Conservation (phyloP, 2,797 vertebrate genomes). For the Acrossocheilus fasciatus region DNA sequence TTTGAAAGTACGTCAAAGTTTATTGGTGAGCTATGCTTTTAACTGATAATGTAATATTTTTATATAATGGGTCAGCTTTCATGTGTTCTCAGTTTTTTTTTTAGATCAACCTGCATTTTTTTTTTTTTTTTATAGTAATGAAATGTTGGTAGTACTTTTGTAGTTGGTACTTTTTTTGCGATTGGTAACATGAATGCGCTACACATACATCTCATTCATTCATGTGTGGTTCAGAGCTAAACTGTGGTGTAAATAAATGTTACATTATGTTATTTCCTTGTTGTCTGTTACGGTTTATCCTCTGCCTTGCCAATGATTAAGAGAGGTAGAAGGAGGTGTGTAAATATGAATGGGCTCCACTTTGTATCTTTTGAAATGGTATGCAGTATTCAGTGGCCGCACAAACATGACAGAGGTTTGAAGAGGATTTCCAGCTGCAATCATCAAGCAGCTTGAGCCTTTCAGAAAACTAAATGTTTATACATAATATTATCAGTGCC, state of each 20-base stretch:
- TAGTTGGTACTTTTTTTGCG: conserved; percentile 40
- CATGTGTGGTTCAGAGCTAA: conserved; percentile 58
- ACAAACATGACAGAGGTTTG: conserved; percentile 28
- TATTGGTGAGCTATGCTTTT: conserved; percentile 53
- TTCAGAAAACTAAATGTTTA: conserved; percentile 50
- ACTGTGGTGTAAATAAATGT: conserved; percentile 63
- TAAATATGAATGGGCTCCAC: conserved; percentile 14
- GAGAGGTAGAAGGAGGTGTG: conserved; percentile 32
- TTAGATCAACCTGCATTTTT: conserved; percentile 61
- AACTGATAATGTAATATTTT: conserved; percentile 63
- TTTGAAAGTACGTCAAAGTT: background rate
- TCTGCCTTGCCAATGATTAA: conserved; percentile 40
- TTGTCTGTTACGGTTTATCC: conserved; percentile 45
- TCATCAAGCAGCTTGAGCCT: conserved; percentile 45
- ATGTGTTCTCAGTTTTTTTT: conserved; percentile 58
- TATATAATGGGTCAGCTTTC: conserved; percentile 64
- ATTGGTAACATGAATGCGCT: conserved; percentile 19
- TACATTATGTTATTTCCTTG: conserved; percentile 35
- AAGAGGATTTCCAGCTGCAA: conserved; percentile 32
- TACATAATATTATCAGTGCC: conserved; percentile 46
- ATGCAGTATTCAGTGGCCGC: conserved; percentile 45
- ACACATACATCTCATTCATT: conserved; percentile 42
- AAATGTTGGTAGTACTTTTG: background rate
- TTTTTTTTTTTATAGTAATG: conserved; percentile 50
- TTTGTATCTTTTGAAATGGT: conserved; percentile 29